Base-by-base conservation (phyloP, 2,797 vertebrate species). In the Otus scops region DNA sequence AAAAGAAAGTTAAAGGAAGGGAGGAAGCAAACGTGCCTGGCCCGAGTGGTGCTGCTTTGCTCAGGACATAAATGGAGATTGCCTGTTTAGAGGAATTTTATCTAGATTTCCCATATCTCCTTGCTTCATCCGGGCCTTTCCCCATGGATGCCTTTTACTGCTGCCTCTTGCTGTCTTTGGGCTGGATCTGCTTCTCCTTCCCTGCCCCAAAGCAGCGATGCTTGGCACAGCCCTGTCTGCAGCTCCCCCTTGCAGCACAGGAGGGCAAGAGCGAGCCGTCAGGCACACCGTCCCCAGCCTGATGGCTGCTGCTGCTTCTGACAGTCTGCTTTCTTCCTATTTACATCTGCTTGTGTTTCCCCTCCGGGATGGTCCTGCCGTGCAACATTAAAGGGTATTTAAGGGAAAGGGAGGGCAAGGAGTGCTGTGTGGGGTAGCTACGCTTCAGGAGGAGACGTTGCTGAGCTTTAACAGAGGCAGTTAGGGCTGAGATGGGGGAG, bases 211-310 rank as follows among this genome's bases (percentile, higher is more conserved):
- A 38, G 47, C 8, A 0, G 47, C 1, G 5, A 38, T 41, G 54
- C 76, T 48, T 6, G 3, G 51, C 67, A 4, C 75, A 78, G 84
- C 69, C 56, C 30, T 30, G 41, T 34, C 41, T 94, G 95, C 92
- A 96, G 77, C 89, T 96, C 88, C 89, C 23, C 80, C 86, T 89
- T 45, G 56, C 78, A 92, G 87, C 97, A 1, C 96, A 90, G 75
- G 96, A 93, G 95, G 97, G 97, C 96, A 96, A 95, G 86, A 95
- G 90, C 1, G 96, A 95, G 95, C 93, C 3, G 1, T n/a, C 75
- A 81, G 84, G 51, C 12, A 24, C 8, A 0, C 14, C 5, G 16
- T 80, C 36, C 69, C 51, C 74, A 24, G 65, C 82, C 61, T 56
- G 32, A 12, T 59, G 57, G 48, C 48, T 70, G 26, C 68, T 80